A percentile compares a stretch with the other conserved stretches of the same genome.
Evolutionary conservation across 2,113 vertebrate species (phyloP).

Genomic region (Tetrao urogallus): DNA sequence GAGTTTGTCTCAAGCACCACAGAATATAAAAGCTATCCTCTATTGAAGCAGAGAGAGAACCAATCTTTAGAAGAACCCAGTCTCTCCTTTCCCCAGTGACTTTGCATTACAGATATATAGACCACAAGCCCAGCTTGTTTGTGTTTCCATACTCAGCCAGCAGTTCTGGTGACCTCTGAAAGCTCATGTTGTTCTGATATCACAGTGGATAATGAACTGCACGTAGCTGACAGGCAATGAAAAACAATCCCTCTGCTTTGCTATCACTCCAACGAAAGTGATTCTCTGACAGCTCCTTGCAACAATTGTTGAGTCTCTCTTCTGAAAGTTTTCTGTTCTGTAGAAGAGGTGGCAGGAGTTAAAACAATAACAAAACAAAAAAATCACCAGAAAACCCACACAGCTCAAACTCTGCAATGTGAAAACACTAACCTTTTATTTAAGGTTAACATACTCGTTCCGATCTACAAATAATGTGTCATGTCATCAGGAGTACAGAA

Average conservation of each 20-base stretch:
- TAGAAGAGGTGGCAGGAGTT: background rate
- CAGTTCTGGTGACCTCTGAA: background rate
- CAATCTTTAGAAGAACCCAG: background rate
- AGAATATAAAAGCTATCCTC: background rate
- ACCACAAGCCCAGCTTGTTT: background rate
- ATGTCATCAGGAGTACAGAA: background rate
- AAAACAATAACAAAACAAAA: background rate
- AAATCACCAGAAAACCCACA: background rate
- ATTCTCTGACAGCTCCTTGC: background rate
- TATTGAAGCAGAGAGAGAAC: background rate
- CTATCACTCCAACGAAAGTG: background rate
- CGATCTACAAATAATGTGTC: background rate
- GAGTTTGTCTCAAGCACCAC: background rate
- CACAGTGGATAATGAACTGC: background rate
- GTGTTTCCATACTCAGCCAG: background rate
- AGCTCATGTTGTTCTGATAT: background rate
- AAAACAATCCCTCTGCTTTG: background rate
- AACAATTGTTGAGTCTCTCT: background rate
- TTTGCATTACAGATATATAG: background rate
- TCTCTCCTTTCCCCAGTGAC: background rate
- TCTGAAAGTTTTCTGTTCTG: background rate
- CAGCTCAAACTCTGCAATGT: background rate
- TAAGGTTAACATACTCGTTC: background rate
- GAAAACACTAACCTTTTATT: background rate
- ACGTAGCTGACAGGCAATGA: background rate